phyloP scores from a whole-genome alignment of 2,113 vertebrate genomes.

The Petrocephalus zakoni region DNA sequence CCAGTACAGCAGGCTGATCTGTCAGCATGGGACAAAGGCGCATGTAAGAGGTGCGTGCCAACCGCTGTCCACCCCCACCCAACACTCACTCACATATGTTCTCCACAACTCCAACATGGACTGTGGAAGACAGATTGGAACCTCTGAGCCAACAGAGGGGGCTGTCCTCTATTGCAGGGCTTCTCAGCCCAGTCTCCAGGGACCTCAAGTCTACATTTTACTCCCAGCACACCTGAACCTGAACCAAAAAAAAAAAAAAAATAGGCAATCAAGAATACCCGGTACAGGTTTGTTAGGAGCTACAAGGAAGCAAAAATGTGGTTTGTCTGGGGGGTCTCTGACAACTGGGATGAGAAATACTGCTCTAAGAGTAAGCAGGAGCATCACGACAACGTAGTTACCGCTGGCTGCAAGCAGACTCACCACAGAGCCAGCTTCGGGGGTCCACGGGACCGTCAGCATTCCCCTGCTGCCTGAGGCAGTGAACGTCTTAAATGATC shows the following conservation, averaged over 20 bases:
- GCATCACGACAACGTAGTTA: not conserved
- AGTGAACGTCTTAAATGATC: too few species aligned
- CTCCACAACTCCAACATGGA: not conserved
- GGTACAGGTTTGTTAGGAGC: not conserved
- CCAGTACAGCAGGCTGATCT: not conserved
- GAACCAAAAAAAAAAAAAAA: too few species aligned
- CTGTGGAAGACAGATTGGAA: not conserved
- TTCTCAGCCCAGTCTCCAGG: not conserved
- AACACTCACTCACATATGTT: not conserved
- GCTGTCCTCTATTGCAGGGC: not conserved
- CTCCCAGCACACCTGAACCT: not conserved
- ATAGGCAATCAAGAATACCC: not conserved
- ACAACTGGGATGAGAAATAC: not conserved
- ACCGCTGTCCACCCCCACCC: not conserved
- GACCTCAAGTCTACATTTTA: not conserved
- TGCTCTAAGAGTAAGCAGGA: not conserved
- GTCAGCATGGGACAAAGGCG: not conserved
- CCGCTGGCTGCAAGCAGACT: not conserved
- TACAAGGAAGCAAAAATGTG: not conserved
- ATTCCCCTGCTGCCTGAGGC: too few species aligned
- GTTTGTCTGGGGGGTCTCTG: not conserved
- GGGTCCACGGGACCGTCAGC: too few species aligned
- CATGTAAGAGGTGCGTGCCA: not conserved
- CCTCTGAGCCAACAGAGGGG: not conserved
- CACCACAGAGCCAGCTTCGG: not conserved